Percentiles rank a stretch among this genome's conserved stretches.
Evolutionary conservation across 2,797 vertebrate species (phyloP).

Genomic region (Cottoperca gobio): DNA sequence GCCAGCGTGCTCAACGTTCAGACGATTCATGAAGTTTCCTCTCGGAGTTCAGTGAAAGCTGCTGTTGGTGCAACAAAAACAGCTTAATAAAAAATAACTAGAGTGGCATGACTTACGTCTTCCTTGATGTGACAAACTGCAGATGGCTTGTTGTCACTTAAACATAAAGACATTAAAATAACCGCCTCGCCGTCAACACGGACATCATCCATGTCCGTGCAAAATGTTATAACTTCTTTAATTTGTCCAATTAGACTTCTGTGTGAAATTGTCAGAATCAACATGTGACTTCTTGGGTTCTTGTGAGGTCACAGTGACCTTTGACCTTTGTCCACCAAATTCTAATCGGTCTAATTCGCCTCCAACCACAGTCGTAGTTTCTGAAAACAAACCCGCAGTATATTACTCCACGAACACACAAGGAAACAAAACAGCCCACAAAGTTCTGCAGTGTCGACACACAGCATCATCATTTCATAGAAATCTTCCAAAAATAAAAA

Average conservation of each 20-base stretch:
- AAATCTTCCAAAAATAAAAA: too few species aligned
- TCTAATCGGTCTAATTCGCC: too few species aligned
- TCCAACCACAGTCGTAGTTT: too few species aligned
- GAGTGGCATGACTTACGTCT: not conserved
- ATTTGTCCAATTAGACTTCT: too few species aligned
- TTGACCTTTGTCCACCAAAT: too few species aligned
- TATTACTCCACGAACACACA: not conserved
- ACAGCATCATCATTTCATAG: too few species aligned
- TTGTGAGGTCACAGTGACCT: too few species aligned
- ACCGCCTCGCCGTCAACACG: too few species aligned
- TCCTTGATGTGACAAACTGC: not conserved
- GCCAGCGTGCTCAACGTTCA: not conserved
- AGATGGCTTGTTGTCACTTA: not conserved
- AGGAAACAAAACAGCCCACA: not conserved
- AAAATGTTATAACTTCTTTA: too few species aligned
- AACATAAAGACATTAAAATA: not conserved
- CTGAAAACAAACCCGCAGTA: not conserved
- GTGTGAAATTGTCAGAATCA: too few species aligned
- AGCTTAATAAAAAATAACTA: not conserved
- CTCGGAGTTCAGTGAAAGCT: not conserved
- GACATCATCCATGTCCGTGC: too few species aligned
- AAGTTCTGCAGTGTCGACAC: not conserved
- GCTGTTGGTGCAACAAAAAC: not conserved
- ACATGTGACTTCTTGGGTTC: too few species aligned
- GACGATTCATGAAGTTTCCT: not conserved